Percentiles rank a stretch among this genome's conserved stretches.
These are phyloP conservation scores for Sylvia borin DNA, from an alignment of 2,797 vertebrate genomes.

Conservation along the genomic window DNA sequence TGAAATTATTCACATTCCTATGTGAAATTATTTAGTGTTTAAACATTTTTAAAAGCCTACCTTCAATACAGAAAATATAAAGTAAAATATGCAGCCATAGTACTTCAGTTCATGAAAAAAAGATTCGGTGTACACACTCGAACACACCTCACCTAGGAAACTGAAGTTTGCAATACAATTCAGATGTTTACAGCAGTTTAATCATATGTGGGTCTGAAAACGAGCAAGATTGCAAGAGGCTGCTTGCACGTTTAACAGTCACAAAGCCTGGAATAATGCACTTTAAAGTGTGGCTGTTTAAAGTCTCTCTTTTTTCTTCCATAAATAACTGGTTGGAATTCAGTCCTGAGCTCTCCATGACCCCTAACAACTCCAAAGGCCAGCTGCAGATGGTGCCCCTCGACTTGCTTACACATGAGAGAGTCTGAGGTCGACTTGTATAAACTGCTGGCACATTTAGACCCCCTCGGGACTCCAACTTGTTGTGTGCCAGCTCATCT, in stretches of 20 bases:
- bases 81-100: not conserved
- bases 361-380: not conserved
- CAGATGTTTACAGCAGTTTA: not conserved
- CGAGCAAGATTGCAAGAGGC: not conserved
- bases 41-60: not conserved
- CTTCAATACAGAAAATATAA: not conserved
- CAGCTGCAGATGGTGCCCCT: slow-evolving; percentile 32
- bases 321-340: not conserved
- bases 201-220: not conserved
- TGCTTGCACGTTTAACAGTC: not conserved
- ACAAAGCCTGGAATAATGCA: not conserved
- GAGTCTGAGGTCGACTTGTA: not conserved
- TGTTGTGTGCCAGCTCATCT: not conserved
- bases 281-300: not conserved
- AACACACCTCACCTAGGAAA: not conserved
- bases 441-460: not conserved
- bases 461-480: not conserved
- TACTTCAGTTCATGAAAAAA: not conserved
- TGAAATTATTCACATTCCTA: too few species aligned
- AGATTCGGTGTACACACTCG: not conserved
- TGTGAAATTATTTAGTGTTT: not conserved
- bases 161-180: not conserved
- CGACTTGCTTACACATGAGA: slow-evolving; percentile 1
- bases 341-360: not conserved
- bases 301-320: not conserved